Conservation (phyloP, 2,113 vertebrate species). For the Pachypanchax playfairii region DNA sequence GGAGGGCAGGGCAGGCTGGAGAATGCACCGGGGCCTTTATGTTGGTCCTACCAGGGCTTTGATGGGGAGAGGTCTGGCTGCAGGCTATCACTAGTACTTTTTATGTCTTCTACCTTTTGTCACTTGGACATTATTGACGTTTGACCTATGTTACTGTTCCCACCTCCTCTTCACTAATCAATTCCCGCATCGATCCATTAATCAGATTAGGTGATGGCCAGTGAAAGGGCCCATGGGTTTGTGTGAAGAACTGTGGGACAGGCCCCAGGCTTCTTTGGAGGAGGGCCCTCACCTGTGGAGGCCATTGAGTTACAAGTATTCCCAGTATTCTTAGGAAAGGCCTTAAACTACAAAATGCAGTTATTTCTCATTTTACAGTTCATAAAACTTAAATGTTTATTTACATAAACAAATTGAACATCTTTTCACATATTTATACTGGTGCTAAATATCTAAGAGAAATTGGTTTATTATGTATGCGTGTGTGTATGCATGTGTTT, state of each 20-base stretch:
- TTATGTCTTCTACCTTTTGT: slow-evolving; percentile 90
- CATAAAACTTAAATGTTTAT: not conserved
- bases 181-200: slow-evolving; percentile 96
- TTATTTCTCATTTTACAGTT: not conserved
- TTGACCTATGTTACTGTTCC: slow-evolving; percentile 91
- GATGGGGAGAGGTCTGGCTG: slow-evolving; percentile 88
- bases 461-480: too few species aligned
- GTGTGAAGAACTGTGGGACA: slow-evolving; percentile 74
- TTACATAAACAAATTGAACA: too few species aligned
- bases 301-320: slow-evolving; percentile 33
- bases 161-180: slow-evolving; percentile 94
- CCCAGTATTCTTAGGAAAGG: not conserved
- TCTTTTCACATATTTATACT: too few species aligned
- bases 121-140: slow-evolving; percentile 89
- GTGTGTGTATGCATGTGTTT: too few species aligned
- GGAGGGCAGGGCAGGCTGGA: slow-evolving; percentile 70
- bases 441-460: too few species aligned
- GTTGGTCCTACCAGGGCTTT: slow-evolving; percentile 84
- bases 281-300: slow-evolving; percentile 69
- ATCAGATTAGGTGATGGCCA: slow-evolving; percentile 92
- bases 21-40: slow-evolving; percentile 77
- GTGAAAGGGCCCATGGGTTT: slow-evolving; percentile 87
- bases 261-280: slow-evolving; percentile 81
- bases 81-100: slow-evolving; percentile 91
- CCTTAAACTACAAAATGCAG: not conserved